Conservation (phyloP, 2,113 vertebrate species). For the Cnemophilus loriae region DNA sequence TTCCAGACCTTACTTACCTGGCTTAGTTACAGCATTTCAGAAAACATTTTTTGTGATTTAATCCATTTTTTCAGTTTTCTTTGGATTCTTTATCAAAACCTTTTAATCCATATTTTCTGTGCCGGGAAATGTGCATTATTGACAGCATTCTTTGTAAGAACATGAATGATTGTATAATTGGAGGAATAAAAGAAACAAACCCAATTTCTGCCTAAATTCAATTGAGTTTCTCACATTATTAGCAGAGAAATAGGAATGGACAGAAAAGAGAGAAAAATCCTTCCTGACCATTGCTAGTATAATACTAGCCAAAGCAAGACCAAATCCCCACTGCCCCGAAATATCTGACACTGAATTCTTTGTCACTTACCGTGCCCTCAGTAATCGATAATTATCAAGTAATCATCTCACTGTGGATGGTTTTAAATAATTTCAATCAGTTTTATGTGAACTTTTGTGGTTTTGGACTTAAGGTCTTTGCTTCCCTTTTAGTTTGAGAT, state of each 20-base stretch:
- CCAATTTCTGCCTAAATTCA: background rate
- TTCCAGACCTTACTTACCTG: background rate
- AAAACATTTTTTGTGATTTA: background rate
- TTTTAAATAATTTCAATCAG: background rate
- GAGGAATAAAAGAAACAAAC: background rate
- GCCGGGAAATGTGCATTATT: background rate
- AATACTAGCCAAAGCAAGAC: background rate
- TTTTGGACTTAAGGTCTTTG: background rate
- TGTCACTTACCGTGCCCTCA: background rate
- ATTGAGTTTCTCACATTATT: too few relatives aligned
- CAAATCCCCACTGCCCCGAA: background rate
- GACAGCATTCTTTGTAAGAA: background rate
- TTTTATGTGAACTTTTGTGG: background rate
- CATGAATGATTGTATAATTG: background rate
- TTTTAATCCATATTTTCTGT: background rate
- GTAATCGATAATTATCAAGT: background rate
- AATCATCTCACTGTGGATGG: background rate
- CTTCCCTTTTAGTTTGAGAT: background rate
- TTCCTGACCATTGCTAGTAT: background rate
- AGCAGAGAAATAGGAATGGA: too few relatives aligned
- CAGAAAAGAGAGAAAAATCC: background rate
- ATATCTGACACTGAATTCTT: background rate
- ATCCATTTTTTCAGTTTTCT: background rate
- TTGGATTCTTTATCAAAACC: background rate
- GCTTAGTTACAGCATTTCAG: background rate